phyloP scores from a whole-genome alignment of 2,888 invertebrate species.

The Mythimna ferrago region DNA sequence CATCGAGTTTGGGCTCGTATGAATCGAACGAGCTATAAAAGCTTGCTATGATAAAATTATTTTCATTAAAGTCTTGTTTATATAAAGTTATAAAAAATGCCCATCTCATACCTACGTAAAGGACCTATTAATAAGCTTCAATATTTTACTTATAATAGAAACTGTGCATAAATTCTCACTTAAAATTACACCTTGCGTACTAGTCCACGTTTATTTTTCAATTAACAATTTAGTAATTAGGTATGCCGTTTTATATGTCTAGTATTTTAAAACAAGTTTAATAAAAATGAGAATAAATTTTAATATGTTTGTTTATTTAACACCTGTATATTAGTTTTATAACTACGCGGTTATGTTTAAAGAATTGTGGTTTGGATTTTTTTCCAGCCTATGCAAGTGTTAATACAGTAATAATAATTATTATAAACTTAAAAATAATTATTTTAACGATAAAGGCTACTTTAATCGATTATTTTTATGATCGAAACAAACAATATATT shows the following conservation, averaged over 20 bases:
- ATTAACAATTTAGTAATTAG: slow-evolving; percentile 40
- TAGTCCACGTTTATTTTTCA: slow-evolving; percentile 19
- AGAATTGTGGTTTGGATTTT: background rate
- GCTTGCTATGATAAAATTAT: no score
- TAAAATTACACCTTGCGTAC: slow-evolving; percentile 39
- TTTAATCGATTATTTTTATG: background rate
- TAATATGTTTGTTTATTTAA: slow-evolving; percentile 28
- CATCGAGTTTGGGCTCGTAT: no score
- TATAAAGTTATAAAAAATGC: no score
- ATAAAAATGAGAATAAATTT: slow-evolving; percentile 30
- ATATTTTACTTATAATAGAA: slow-evolving; percentile 17
- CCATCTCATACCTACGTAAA: no score
- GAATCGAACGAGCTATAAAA: no score
- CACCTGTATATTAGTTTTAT: slow-evolving; percentile 3
- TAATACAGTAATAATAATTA: background rate
- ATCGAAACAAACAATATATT: no score
- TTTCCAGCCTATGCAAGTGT: background rate
- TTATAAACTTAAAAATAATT: background rate
- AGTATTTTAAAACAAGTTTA: slow-evolving; percentile 13
- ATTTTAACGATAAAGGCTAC: background rate
- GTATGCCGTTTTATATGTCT: slow-evolving; percentile 9
- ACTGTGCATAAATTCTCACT: slow-evolving; percentile 20
- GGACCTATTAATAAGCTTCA: background rate
- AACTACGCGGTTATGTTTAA: background rate
- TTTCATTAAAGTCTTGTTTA: no score